Conservation (phyloP, 2,113 vertebrate species). For the Carassius carassius region DNA sequence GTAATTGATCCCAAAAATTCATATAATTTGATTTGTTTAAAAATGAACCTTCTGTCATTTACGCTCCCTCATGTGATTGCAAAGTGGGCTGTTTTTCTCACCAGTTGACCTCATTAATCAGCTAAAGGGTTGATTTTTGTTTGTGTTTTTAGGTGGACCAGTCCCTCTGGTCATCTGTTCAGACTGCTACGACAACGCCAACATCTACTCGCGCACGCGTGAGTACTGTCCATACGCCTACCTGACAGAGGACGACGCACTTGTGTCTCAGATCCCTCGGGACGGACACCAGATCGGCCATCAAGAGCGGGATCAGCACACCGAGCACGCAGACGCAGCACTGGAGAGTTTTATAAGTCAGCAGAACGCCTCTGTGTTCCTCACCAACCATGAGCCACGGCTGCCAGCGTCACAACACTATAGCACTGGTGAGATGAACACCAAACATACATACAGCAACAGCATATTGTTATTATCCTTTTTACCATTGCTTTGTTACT, state of each 20-base stretch:
- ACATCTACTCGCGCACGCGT: constrained; percentile 88
- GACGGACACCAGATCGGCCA: constrained; percentile 77
- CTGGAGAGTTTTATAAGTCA: constrained; percentile 76
- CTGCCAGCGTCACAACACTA: constrained; percentile 70
- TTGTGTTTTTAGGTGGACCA: constrained; percentile 61
- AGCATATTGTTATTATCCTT: background rate
- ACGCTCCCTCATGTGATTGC: background rate
- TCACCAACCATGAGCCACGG: constrained; percentile 75
- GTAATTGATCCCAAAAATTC: constrained; percentile 49
- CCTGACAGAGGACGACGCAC: constrained; percentile 82
- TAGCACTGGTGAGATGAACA: constrained; percentile 74
- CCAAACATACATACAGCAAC: background rate
- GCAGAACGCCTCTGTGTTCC: constrained; percentile 75
- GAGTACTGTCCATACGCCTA: constrained; percentile 93
- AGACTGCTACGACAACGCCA: constrained; percentile 95
- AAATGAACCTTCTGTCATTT: background rate
- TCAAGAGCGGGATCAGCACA: constrained; percentile 35
- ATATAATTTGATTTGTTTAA: background rate
- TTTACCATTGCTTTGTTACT: background rate
- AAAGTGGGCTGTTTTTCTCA: background rate
- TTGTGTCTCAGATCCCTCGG: constrained; percentile 79
- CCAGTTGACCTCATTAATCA: background rate
- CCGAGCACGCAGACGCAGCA: constrained; percentile 67
- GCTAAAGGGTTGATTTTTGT: background rate
- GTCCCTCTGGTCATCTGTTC: constrained; percentile 89